Conservation (phyloP, 92 coral and sea anemone species). For the Porites divaricata region DNA sequence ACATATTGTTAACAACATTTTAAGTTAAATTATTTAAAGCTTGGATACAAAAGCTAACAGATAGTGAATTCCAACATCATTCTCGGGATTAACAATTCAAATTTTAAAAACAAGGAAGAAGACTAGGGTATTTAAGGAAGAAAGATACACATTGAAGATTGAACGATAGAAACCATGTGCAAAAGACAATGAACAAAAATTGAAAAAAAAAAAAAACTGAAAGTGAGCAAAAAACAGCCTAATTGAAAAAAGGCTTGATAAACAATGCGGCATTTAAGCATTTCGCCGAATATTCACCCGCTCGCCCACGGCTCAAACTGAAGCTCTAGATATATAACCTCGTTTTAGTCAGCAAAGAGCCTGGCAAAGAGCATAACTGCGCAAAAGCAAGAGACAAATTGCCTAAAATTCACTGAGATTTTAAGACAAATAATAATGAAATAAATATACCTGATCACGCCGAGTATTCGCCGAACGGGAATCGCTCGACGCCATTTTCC, state of each 20-base stretch:
- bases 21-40: neutral
- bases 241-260: neutral
- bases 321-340: too few relatives aligned
- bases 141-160: neutral
- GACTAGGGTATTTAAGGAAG: neutral
- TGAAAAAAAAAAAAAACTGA: neutral
- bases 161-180: neutral
- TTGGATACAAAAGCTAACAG: neutral
- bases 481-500: constrained; percentile 62
- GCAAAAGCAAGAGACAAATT: too few relatives aligned
- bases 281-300: neutral
- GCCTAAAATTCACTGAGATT: neutral
- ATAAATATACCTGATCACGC: constrained; percentile 61
- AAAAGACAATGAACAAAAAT: neutral
- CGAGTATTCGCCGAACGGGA: constrained; percentile 50
- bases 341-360: too few relatives aligned
- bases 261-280: neutral
- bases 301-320: neutral
- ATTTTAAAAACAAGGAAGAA: neutral
- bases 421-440: neutral
- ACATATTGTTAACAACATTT: neutral
- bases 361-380: too few relatives aligned
- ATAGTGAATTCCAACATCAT: neutral
- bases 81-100: neutral
- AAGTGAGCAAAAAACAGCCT: neutral